These are phyloP conservation scores for Galago senegalensis DNA, from an alignment of 2,797 vertebrate species.

Conservation along the genomic window DNA sequence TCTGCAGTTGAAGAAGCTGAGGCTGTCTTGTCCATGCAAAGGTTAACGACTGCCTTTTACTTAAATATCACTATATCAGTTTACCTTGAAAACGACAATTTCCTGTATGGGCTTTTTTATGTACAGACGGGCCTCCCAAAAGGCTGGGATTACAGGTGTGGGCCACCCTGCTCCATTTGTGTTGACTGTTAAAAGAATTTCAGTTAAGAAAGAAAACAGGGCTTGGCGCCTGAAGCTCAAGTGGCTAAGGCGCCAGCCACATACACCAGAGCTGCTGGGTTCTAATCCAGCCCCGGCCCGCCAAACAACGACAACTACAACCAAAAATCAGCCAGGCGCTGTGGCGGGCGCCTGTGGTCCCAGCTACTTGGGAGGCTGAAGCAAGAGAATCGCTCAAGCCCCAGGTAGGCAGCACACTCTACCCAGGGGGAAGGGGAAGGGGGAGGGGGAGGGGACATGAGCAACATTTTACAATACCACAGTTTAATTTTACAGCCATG, in stretches of 20 bases:
- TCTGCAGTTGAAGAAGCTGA: neutral
- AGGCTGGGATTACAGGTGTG: neutral
- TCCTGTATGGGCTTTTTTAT: neutral
- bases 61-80: neutral
- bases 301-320: too few relatives aligned
- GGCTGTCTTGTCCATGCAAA: neutral
- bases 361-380: too few relatives aligned
- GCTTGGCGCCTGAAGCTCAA: too few relatives aligned
- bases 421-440: too few relatives aligned
- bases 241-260: too few relatives aligned
- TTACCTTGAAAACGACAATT: neutral
- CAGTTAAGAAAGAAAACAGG: neutral
- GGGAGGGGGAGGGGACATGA: neutral
- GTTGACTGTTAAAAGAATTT: neutral
- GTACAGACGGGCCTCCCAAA: neutral
- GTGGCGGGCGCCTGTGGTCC: too few relatives aligned
- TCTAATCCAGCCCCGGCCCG: too few relatives aligned
- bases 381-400: too few relatives aligned
- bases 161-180: neutral
- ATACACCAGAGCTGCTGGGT: too few relatives aligned
- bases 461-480: neutral
- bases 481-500: neutral
- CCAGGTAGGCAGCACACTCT: too few relatives aligned
- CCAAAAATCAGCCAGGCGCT: too few relatives aligned
- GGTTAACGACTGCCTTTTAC: neutral